Evolutionary conservation across 2,113 vertebrate species (phyloP).

Genomic region (Enhydra lutris): DNA sequence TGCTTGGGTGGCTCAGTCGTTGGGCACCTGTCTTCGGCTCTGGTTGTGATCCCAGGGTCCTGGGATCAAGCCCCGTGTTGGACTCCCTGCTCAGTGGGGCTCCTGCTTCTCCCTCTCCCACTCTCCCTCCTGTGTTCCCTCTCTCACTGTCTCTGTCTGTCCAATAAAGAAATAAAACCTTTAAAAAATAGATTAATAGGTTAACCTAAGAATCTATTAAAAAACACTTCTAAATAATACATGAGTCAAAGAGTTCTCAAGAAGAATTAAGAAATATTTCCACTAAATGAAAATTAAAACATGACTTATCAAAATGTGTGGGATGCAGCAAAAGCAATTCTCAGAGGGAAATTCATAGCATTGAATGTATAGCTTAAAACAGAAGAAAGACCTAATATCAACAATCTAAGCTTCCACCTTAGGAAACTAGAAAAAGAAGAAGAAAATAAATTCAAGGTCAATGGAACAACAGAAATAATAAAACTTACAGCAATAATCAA

Average conservation of each 20-base stretch:
- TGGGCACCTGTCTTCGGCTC: no score
- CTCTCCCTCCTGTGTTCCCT: no score
- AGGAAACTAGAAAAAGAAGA: background rate
- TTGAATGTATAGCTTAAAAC: no score
- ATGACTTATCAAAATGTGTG: background rate
- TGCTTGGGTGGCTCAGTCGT: no score
- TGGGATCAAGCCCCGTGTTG: no score
- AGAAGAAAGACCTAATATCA: background rate
- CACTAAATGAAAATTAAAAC: background rate
- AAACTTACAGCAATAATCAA: background rate
- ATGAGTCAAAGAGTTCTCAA: background rate
- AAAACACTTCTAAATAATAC: background rate
- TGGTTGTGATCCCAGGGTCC: no score
- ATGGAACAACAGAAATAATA: background rate
- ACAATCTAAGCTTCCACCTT: background rate
- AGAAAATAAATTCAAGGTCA: background rate
- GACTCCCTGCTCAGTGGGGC: no score
- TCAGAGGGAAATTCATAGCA: background rate
- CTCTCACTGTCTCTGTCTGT: no score
- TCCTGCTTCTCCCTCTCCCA: no score
- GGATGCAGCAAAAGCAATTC: background rate
- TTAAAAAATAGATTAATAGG: background rate
- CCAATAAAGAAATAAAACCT: no score
- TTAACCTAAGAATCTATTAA: background rate
- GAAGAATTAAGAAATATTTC: background rate